Evolutionary conservation across 2,888 invertebrate genomes (phyloP), one percentile per base, ranked within the genome.

Genomic region (Drosophila birchii): DNA sequence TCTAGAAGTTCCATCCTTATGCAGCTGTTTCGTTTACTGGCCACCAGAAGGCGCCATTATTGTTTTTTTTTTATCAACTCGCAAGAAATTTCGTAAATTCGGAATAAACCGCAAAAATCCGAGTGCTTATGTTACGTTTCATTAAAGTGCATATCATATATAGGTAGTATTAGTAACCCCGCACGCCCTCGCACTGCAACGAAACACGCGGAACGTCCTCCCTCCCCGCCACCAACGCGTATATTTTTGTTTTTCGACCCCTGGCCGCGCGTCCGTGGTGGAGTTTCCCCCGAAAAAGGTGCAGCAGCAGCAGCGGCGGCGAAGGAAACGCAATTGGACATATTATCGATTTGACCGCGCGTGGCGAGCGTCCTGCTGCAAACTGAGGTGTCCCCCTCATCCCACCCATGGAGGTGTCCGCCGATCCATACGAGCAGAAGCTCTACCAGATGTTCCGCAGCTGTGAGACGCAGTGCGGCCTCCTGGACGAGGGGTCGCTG

Each of bases 361-460:
- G 58, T 34, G 58, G 58, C 58, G 16, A 69, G 43, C 43, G 49
- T 38, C 51, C 51, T 55, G 45, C 76, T 43, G 62, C 57, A 79
- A 71, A 76, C 70, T 81, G 72, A 29, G 34, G 51, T 23, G 51
- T 36, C 16, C 51, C 4, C 1, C 1, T 6, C 20, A 16, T 57
- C 29, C 41, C 49, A 62, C 73, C 71, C 78, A 86, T 88, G 88
- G 86, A 89, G 76, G 78, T 87, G 56, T 90, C 91, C 51, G 77
- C 95, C 92, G 96, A 96, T 93, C 96, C 95, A 49, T 96, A 97
- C 91, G 97, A 97, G 92, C 95, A 96, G 93, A 96, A 96, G 93
- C 94, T 97, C 88, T 95, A 95, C 86, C 95, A 95, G 85, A 96
- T 96, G 90, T 97, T 96, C 91, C 95, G 96, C 91, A 96, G 96